Evolutionary conservation across 2,113 vertebrate genomes (phyloP).

Genomic region (Serinus canaria): DNA sequence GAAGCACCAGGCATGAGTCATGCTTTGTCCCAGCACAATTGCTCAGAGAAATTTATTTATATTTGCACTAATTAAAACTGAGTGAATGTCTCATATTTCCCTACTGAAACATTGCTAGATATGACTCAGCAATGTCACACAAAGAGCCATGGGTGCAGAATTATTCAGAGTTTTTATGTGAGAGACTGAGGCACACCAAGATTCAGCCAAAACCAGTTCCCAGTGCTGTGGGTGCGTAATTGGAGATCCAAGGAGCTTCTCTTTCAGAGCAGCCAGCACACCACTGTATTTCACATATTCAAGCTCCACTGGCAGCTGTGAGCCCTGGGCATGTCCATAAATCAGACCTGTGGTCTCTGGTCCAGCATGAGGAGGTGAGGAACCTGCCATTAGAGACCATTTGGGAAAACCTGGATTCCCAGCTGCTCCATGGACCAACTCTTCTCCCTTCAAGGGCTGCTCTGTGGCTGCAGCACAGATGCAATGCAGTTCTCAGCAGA

Average conservation of each 20-base stretch:
- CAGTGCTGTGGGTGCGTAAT: not conserved
- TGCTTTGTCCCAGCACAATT: not conserved
- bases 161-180: not conserved
- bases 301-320: not conserved
- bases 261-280: not conserved
- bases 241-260: not conserved
- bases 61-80: not conserved
- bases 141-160: not conserved
- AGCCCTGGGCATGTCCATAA: not conserved
- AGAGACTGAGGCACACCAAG: not conserved
- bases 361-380: rapidly evolving
- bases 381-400: not conserved
- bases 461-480: not conserved
- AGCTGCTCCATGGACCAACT: not conserved
- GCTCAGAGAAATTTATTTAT: not conserved
- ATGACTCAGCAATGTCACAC: not conserved
- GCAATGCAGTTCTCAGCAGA: not conserved
- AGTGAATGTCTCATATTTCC: not conserved
- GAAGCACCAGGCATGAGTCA: not conserved
- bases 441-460: not conserved
- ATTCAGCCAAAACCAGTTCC: not conserved
- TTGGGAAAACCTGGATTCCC: not conserved
- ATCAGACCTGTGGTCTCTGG: not conserved
- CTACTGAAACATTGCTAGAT: not conserved
- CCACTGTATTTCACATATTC: not conserved